phyloP scores from a whole-genome alignment of 2,113 vertebrate genomes.

The Cyprinodon tularosa region DNA sequence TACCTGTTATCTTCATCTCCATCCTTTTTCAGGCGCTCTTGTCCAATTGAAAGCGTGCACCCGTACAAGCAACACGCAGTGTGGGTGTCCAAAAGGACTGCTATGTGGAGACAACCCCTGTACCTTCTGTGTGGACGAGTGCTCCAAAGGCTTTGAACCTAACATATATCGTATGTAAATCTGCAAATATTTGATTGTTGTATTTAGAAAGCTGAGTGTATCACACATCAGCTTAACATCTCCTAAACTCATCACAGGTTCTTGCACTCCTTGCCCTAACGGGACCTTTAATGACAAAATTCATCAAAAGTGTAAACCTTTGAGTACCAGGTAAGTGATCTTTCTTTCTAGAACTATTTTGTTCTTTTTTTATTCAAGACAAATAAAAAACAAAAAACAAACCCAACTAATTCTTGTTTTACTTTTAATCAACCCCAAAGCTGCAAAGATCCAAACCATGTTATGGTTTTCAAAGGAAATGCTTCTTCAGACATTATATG shows the following conservation, averaged over 20 bases:
- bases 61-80: slow-evolving; percentile 54
- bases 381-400: not conserved
- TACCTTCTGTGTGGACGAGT: slow-evolving; percentile 59
- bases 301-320: slow-evolving; percentile 70
- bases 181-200: not conserved
- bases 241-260: slow-evolving; percentile 51
- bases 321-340: slow-evolving; percentile 61
- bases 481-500: slow-evolving; percentile 63
- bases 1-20: not conserved
- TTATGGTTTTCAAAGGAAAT: slow-evolving; percentile 35
- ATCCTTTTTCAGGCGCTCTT: slow-evolving; percentile 50
- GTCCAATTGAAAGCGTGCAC: slow-evolving; percentile 46
- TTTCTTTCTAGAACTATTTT: not conserved
- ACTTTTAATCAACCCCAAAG: slow-evolving; percentile 28
- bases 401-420: not conserved
- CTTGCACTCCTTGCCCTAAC: slow-evolving; percentile 65
- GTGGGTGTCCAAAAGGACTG: slow-evolving; percentile 66
- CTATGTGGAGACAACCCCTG: slow-evolving; percentile 56
- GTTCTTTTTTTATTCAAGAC: not conserved
- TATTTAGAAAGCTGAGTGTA: not conserved
- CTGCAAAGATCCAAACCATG: slow-evolving; percentile 48
- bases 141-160: slow-evolving; percentile 68
- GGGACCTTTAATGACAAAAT: slow-evolving; percentile 76
- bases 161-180: slow-evolving; percentile 52
- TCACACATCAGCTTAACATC: not conserved